Evolutionary conservation across 1,140 invertebrate species (phyloP).

Genomic region (Lamellibrachia luymesi): DNA sequence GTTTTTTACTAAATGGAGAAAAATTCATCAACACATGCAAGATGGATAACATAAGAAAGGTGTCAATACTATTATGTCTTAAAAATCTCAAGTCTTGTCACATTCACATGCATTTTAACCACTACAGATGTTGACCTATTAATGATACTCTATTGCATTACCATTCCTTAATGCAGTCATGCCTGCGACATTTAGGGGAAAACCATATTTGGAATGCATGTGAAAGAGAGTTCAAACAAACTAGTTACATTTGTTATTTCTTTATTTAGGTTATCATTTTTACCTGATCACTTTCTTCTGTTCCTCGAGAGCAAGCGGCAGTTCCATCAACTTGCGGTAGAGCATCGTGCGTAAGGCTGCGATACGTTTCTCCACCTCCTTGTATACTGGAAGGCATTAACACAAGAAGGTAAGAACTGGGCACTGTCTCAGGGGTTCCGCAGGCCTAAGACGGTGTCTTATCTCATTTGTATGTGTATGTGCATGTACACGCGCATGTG

Average conservation of each 20-base stretch:
- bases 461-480: neutral
- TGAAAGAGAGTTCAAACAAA: neutral
- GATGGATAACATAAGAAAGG: no score
- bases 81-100: no score
- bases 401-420: neutral
- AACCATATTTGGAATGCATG: neutral
- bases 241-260: neutral
- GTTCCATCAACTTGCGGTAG: constrained; percentile 78
- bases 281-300: constrained; percentile 87
- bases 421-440: neutral
- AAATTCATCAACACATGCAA: no score
- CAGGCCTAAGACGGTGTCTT: neutral
- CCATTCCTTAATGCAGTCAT: no score
- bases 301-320: constrained; percentile 85
- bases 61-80: no score
- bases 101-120: no score
- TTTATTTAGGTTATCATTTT: constrained; percentile 2
- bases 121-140: no score
- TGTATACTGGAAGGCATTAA: constrained; percentile 65
- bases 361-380: constrained; percentile 88
- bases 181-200: no score
- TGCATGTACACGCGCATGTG: no score
- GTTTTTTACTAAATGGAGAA: no score
- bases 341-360: constrained; percentile 76
- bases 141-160: no score